phyloP scores from a whole-genome alignment of 2,113 vertebrate species.

The Salminus brasiliensis region DNA sequence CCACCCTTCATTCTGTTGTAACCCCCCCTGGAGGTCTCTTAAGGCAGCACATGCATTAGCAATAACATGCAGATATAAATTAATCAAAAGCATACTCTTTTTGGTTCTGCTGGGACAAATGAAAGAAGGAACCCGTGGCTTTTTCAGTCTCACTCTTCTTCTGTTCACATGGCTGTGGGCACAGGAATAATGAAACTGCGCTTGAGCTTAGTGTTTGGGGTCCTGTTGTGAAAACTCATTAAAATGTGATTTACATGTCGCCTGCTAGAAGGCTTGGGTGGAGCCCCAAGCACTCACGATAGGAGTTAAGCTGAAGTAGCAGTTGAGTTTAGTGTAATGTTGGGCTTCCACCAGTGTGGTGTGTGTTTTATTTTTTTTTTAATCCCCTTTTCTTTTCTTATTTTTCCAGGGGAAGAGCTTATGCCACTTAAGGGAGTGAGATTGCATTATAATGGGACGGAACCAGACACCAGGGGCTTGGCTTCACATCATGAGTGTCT shows the following conservation, averaged over 20 bases:
- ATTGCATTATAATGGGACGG: neutral
- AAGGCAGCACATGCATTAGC: neutral
- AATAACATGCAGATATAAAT: too few relatives aligned
- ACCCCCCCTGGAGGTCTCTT: neutral
- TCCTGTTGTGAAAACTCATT: slow-evolving; percentile 47
- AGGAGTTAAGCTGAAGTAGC: neutral
- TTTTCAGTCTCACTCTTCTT: neutral
- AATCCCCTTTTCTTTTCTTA: too few relatives aligned
- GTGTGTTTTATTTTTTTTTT: neutral
- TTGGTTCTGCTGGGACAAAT: neutral
- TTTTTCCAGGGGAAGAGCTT: neutral
- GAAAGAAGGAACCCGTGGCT: neutral
- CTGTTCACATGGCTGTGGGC: neutral
- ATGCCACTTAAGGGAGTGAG: neutral
- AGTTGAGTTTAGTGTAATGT: neutral
- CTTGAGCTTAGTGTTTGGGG: slow-evolving; percentile 13
- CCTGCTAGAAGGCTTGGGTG: neutral
- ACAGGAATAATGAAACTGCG: neutral
- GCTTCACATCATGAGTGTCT: too few relatives aligned
- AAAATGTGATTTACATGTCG: slow-evolving; percentile 40
- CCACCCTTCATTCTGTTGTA: neutral
- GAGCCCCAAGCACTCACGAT: neutral
- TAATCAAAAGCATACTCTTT: neutral
- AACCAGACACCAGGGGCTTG: neutral
- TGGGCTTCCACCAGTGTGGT: slow-evolving; percentile 15